These are phyloP conservation scores for Lobophora halterata DNA, from an alignment of 2,888 invertebrate genomes.

Conservation along the genomic window DNA sequence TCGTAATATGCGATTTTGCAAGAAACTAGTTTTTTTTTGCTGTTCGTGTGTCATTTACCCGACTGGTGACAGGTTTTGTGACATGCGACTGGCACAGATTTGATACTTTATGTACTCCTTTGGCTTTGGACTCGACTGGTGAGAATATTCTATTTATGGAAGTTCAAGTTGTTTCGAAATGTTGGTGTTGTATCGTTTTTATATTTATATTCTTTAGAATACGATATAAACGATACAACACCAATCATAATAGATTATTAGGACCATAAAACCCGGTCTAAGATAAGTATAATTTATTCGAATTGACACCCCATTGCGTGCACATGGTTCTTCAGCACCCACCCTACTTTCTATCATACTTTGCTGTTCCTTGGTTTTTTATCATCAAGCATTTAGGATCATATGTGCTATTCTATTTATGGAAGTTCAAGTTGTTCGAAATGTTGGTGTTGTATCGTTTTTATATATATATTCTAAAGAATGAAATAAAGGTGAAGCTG, in stretches of 20 bases:
- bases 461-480: too few relatives aligned
- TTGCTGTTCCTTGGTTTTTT: too few relatives aligned
- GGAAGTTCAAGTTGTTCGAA: constrained; percentile 9
- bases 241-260: too few relatives aligned
- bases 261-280: too few relatives aligned
- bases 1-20: constrained; percentile 49
- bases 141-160: constrained; percentile 16
- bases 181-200: not conserved
- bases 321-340: too few relatives aligned
- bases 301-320: too few relatives aligned
- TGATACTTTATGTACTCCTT: constrained; percentile 25
- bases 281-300: too few relatives aligned
- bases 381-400: too few relatives aligned
- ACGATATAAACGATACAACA: too few relatives aligned
- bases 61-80: constrained; percentile 25
- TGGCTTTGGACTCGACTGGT: constrained; percentile 13
- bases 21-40: constrained; percentile 49
- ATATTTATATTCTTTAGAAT: too few relatives aligned
- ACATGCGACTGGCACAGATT: constrained; percentile 26
- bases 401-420: constrained; percentile 13
- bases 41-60: constrained; percentile 36
- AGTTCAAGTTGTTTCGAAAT: constrained; percentile 8
- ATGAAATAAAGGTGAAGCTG: too few relatives aligned
- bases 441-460: constrained; percentile 1
- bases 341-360: too few relatives aligned